These are phyloP conservation scores for Gadus chalcogrammus DNA, from an alignment of 2,113 vertebrate genomes.

Conservation along the genomic window DNA sequence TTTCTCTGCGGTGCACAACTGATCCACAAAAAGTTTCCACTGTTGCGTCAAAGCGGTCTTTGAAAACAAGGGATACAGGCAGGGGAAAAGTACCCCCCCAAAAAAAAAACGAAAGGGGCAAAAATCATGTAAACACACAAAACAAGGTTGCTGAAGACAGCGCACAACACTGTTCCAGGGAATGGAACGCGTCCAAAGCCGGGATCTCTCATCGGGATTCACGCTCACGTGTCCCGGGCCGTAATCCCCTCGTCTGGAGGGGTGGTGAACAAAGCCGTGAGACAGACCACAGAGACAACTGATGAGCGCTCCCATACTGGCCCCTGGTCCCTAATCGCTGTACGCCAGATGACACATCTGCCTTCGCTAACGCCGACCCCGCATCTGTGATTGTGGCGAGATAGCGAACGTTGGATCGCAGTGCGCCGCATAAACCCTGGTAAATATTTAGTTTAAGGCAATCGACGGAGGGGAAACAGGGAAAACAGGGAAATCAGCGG, in stretches of 20 bases:
- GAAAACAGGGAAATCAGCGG: constrained; percentile 49
- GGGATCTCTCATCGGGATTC: not conserved
- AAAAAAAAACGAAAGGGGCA: not conserved
- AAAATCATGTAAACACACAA: not conserved
- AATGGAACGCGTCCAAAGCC: not conserved
- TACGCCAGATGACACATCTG: constrained; percentile 51
- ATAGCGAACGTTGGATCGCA: constrained; percentile 25
- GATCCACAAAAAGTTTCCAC: constrained; percentile 1
- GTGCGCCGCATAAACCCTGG: constrained; percentile 31
- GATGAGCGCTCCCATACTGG: constrained; percentile 1
- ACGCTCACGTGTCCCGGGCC: not conserved
- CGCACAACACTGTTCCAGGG: not conserved
- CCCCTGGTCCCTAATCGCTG: constrained; percentile 32
- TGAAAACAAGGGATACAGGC: not conserved
- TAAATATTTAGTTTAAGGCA: constrained; percentile 59
- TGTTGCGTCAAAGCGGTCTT: constrained; percentile 1
- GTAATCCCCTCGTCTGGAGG: not conserved
- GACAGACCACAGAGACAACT: not conserved
- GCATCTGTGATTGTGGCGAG: constrained; percentile 26
- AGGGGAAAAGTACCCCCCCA: not conserved
- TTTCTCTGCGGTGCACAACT: constrained; percentile 17
- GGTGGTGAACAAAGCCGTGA: not conserved
- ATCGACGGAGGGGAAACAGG: constrained; percentile 44
- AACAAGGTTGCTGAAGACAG: no score
- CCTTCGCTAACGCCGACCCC: constrained; percentile 28